Evolutionary conservation across 1,140 invertebrate genomes (phyloP).

Genomic region (Drosophila oshimai): DNA sequence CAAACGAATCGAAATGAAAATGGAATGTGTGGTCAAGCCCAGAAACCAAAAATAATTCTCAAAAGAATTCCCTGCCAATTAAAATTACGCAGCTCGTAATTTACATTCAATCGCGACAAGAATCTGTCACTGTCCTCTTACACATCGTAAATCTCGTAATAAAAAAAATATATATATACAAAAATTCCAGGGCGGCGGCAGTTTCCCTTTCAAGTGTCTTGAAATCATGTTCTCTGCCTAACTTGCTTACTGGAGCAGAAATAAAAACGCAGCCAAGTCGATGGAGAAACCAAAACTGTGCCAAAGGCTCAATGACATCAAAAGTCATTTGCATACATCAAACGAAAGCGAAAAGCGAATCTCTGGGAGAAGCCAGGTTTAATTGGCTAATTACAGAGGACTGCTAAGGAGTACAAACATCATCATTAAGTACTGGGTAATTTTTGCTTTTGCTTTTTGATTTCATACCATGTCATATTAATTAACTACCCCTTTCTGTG

Average conservation of each 20-base stretch:
- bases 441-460: constrained; percentile 34
- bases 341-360: constrained; percentile 44
- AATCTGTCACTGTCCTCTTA: constrained; percentile 41
- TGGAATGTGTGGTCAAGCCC: constrained; percentile 34
- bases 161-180: too few relatives aligned
- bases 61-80: constrained; percentile 41
- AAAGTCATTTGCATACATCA: constrained; percentile 40
- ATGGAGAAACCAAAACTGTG: constrained; percentile 41
- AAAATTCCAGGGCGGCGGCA: constrained; percentile 35
- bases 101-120: constrained; percentile 39
- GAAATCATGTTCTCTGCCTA: constrained; percentile 17
- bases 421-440: constrained; percentile 52
- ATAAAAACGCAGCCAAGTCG: constrained; percentile 26
- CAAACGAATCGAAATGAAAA: constrained; percentile 25
- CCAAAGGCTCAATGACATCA: constrained; percentile 53
- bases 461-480: constrained; percentile 46
- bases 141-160: constrained; percentile 40
- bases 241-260: constrained; percentile 60
- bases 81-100: constrained; percentile 39
- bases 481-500: constrained; percentile 16
- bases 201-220: constrained; percentile 44
- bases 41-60: constrained; percentile 26
- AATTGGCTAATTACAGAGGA: constrained; percentile 38
- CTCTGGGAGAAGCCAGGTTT: constrained; percentile 26
- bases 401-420: constrained; percentile 15